A percentile compares a stretch with the other conserved stretches of the same genome.
These are phyloP conservation scores for Macrosiphum euphorbiae DNA, from an alignment of 2,888 invertebrate species.

Conservation along the genomic window DNA sequence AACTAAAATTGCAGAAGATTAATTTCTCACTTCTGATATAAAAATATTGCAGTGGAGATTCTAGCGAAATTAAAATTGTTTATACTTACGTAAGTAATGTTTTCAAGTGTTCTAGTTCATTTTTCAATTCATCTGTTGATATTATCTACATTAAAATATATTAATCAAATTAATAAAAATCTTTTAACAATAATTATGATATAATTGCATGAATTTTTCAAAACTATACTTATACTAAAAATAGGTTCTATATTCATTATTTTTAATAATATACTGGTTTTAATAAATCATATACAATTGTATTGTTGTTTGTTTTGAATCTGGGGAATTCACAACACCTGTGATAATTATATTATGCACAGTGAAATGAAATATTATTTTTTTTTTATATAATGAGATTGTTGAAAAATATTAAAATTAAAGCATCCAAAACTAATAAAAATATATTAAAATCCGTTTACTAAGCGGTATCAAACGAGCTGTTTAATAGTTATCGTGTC, in stretches of 20 bases:
- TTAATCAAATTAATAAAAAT: not conserved
- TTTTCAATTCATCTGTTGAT: not conserved
- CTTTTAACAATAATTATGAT: not conserved
- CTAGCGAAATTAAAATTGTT: not conserved
- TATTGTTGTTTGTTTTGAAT: not conserved
- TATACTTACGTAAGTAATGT: not conserved
- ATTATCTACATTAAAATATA: not conserved
- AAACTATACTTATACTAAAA: not conserved
- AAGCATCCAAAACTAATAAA: not conserved
- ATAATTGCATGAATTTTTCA: not conserved
- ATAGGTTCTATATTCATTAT: not conserved
- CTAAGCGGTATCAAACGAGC: not conserved
- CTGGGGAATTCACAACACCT: not conserved
- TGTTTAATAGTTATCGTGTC: not conserved
- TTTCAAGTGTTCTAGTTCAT: not conserved
- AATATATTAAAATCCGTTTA: not conserved
- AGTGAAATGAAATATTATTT: not conserved
- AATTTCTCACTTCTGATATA: not conserved
- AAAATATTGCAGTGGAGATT: not conserved
- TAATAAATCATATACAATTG: not conserved
- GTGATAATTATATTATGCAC: not conserved
- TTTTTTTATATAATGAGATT: not conserved
- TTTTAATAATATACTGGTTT: conserved; percentile 1
- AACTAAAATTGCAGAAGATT: not conserved
- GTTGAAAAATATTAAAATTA: not conserved